Conservation (phyloP, 2,797 vertebrate species). For the Hypotaenidia philippensis region DNA sequence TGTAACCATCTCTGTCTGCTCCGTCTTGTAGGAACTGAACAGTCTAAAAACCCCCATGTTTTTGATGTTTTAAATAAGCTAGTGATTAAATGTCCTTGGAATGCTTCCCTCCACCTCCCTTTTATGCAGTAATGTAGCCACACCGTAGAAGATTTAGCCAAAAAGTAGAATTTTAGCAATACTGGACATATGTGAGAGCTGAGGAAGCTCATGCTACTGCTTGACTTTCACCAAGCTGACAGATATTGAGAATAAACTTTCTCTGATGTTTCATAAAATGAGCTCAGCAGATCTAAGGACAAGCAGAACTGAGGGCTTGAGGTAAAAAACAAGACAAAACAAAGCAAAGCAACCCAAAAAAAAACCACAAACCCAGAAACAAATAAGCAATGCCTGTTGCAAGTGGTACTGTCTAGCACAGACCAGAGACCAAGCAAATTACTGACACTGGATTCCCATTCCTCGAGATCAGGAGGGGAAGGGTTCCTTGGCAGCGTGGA, state of each 20-base stretch:
- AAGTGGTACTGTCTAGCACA: not conserved
- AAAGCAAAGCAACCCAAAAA: no score
- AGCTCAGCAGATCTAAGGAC: not conserved
- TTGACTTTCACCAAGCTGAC: not conserved
- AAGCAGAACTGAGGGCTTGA: not conserved
- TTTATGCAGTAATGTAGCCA: not conserved
- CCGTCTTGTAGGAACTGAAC: not conserved
- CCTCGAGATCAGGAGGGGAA: not conserved
- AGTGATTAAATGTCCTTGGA: conserved; percentile 25
- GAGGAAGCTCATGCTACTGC: not conserved
- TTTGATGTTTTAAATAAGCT: conserved; percentile 54
- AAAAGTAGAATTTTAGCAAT: not conserved
- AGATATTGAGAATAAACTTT: not conserved
- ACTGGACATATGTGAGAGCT: not conserved
- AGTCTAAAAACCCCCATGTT: not conserved
- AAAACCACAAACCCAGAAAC: not conserved
- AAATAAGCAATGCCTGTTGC: not conserved
- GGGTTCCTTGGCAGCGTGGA: not conserved
- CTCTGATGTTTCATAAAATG: not conserved
- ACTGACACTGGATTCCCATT: not conserved
- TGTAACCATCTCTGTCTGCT: not conserved
- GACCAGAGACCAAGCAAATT: not conserved
- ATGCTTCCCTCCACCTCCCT: not conserved
- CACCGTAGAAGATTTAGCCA: not conserved
- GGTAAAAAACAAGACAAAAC: not conserved